Evolutionary conservation across 2,797 vertebrate species (phyloP).

Genomic region (Tangara arthus): DNA sequence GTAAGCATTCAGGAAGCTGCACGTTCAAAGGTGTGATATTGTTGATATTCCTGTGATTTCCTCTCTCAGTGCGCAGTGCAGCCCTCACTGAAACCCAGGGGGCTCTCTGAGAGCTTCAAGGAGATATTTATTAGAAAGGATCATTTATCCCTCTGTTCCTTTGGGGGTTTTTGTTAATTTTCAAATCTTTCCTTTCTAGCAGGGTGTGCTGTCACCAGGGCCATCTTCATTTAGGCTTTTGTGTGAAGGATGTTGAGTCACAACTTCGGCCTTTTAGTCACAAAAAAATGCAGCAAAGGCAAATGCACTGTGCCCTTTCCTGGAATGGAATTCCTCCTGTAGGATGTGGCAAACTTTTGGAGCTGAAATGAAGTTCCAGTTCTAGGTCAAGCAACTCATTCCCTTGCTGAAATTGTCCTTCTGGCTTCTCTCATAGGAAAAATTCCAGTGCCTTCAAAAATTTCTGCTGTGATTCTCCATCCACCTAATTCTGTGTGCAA

Average conservation of each 20-base stretch:
- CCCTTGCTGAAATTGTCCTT: neutral
- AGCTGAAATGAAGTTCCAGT: neutral
- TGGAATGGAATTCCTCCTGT: neutral
- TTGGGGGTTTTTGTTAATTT: neutral
- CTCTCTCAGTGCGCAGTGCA: neutral
- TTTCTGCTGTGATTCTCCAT: neutral
- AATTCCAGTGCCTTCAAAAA: neutral
- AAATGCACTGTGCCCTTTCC: neutral
- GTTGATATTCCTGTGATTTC: neutral
- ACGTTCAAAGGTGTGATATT: neutral
- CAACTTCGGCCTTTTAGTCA: neutral
- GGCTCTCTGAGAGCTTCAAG: neutral
- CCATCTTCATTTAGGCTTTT: neutral
- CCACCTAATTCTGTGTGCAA: neutral
- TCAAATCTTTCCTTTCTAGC: neutral
- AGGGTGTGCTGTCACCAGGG: neutral
- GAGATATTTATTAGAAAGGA: neutral
- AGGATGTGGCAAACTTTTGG: neutral
- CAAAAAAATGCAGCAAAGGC: neutral
- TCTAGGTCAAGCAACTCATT: neutral
- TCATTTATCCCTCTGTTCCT: neutral
- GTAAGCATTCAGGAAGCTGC: constrained; percentile 73
- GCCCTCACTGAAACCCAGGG: neutral
- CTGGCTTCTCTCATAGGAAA: neutral
- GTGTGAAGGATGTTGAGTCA: neutral